Percentiles rank a stretch among this genome's conserved stretches.
phyloP scores from a whole-genome alignment of 2,113 vertebrate genomes.

The Nothoprocta perdicaria region DNA sequence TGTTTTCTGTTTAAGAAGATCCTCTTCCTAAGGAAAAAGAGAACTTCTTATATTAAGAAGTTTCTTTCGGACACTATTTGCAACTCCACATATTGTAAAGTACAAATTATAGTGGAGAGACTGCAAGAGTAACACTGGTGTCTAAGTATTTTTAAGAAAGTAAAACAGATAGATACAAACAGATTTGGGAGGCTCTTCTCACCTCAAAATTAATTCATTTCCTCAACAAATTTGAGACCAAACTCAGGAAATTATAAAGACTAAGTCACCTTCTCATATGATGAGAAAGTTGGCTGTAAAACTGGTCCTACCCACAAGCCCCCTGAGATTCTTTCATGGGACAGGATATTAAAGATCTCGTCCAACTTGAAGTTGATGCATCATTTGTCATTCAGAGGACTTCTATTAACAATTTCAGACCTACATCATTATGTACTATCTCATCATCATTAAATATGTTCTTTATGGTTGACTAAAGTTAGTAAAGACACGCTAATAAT shows the following conservation, averaged over 20 bases:
- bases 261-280: not conserved
- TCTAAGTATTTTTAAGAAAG: not conserved
- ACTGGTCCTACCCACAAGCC: not conserved
- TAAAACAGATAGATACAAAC: not conserved
- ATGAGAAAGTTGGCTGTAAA: not conserved
- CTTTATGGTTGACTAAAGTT: conserved; percentile 62
- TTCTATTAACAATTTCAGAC: conserved; percentile 36
- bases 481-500: conserved; percentile 44
- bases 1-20: not conserved
- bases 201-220: not conserved
- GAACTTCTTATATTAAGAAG: not conserved
- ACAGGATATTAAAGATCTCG: not conserved
- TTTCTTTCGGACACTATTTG: not conserved
- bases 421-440: conserved; percentile 29
- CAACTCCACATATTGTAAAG: not conserved
- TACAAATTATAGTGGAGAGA: not conserved
- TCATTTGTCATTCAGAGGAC: conserved; percentile 18
- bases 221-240: not conserved
- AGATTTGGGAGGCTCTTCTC: not conserved
- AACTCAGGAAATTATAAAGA: not conserved
- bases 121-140: not conserved
- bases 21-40: not conserved
- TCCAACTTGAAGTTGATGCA: conserved; percentile 1
- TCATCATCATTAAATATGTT: conserved; percentile 27
- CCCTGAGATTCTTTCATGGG: not conserved